Conservation (phyloP, 2,797 vertebrate species). For the Acrossocheilus fasciatus region DNA sequence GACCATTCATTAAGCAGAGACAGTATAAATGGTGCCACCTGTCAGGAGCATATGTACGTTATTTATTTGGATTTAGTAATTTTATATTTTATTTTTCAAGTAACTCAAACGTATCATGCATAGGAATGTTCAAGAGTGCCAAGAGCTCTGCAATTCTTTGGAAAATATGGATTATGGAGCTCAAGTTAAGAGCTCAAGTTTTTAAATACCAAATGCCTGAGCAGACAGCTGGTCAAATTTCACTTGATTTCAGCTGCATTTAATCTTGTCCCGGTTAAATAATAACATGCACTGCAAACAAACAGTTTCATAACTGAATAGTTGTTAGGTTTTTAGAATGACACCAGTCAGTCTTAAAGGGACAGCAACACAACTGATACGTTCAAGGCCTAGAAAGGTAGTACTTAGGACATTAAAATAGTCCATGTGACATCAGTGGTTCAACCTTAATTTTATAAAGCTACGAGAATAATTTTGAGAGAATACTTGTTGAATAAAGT, state of each 20-base stretch:
- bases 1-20: background rate
- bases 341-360: background rate
- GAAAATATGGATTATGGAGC: constrained; percentile 25
- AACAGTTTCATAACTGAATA: background rate
- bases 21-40: background rate
- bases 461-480: no score
- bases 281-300: background rate
- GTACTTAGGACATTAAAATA: background rate
- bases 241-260: background rate
- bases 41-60: background rate
- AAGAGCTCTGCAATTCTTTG: background rate
- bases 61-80: background rate
- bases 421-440: no score
- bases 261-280: background rate
- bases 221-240: background rate
- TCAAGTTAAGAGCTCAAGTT: background rate
- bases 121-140: background rate
- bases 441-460: no score
- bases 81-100: background rate
- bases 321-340: background rate
- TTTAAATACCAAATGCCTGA: constrained; percentile 2
- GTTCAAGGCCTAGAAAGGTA: background rate
- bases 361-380: background rate
- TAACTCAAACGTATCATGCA: background rate
- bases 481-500: no score